Evolutionary conservation across 2,797 vertebrate species (phyloP), one percentile per base, ranked within the genome.

Genomic region (Meda fulgida): DNA sequence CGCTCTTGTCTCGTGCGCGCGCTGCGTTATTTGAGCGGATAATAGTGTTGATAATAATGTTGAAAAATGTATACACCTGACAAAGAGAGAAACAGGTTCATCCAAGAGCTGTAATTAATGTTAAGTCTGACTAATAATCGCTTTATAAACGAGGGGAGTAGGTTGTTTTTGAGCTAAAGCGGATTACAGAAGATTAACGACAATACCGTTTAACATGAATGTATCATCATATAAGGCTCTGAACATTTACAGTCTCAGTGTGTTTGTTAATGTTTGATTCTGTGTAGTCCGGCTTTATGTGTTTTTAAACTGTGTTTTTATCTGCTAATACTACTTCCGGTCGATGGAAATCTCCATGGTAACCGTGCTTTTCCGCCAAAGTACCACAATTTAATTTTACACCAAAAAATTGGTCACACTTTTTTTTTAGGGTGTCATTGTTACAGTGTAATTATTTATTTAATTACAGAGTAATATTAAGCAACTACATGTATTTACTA

Each of bases 61-160:
- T 11, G 16, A 21, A 19, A 19, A 9, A 73, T 51, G 3, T 7
- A 18, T 16, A 75, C 40, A 46, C 3, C 4, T 5, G 0, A 53
- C 0, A 6, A 13, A 55, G 1, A 36, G 6, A 53, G 4, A 4
- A 23, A 7, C 9, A 0, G 6, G 7, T 55, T 21, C 1, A 5
- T 36, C 7, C 4, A 38, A 16, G 21, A 76, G 19, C 19, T n/a
- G 31, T 36, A n/a, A 2, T 23, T 16, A 23, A 23, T 9, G 21
- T 38, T 73, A 38, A 16, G 36, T 21, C 26, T 6, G 16, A 31
- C 26, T 19, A 31, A 51, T 11, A 51, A 34, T 7, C 6, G 7
- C 51, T 5, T 55, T 16, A 14, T 55, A 76, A 29, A 16, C 0
- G 11, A 36, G 11, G 16, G 31, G 21, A 34, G 4, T 19, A 9